phyloP scores from a whole-genome alignment of 2,888 invertebrate species.

The Ormyrus nitidulus region DNA sequence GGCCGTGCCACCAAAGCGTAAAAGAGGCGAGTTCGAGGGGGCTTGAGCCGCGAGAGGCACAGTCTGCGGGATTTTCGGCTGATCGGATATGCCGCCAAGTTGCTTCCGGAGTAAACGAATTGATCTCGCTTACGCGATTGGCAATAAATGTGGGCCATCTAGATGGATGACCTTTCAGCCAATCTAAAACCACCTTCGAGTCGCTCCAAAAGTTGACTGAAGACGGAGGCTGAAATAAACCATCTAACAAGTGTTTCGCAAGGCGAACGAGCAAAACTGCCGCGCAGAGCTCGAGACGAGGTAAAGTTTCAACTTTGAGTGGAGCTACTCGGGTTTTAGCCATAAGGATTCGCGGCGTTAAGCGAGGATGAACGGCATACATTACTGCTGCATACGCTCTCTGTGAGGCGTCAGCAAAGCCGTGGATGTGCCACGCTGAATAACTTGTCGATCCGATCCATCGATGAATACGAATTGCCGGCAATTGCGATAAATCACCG shows the following conservation, averaged over 20 bases:
- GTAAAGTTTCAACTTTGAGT: not conserved
- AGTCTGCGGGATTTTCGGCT: slow-evolving; percentile 1
- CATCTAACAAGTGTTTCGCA: not conserved
- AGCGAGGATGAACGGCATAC: not conserved
- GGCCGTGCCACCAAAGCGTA: slow-evolving; percentile 25
- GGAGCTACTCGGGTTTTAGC: not conserved
- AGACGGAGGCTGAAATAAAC: not conserved
- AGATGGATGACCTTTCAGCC: no score
- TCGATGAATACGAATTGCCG: not conserved
- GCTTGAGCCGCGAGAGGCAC: slow-evolving; percentile 3
- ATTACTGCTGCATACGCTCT: not conserved
- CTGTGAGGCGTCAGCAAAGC: not conserved
- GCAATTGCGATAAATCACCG: not conserved
- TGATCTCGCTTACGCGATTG: not conserved
- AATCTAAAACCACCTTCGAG: not conserved
- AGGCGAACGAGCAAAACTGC: not conserved
- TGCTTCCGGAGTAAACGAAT: not conserved
- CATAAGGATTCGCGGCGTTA: not conserved
- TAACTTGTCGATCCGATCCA: not conserved
- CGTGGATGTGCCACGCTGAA: not conserved
- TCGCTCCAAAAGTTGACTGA: slow-evolving; percentile 1
- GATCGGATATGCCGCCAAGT: not conserved
- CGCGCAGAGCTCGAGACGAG: not conserved
- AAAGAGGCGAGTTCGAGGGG: not conserved
- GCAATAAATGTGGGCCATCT: not conserved